Evolutionary conservation across 2,113 vertebrate species (phyloP), one percentile per base, ranked within the genome.

Genomic region (Gopherus evgoodei): DNA sequence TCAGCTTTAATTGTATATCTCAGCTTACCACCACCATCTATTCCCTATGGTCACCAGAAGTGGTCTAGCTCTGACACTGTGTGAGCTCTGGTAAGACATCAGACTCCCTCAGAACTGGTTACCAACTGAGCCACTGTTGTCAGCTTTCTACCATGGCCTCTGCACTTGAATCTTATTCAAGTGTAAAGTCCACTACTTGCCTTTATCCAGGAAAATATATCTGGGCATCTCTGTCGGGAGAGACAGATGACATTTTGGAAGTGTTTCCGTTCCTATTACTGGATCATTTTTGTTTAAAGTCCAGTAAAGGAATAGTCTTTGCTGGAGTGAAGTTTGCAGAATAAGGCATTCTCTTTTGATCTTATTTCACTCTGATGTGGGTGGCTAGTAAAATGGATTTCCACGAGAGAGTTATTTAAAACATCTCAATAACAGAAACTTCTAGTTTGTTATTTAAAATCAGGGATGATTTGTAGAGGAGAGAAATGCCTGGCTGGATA

Each of bases 141-240:
- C 85, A 86, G 84, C 53, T 86, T 78, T 21, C 87, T 90, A 31
- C 29, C 8, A 42, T 0, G 0, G 35, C 53, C 81, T 94, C 89
- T 88, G 83, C 44, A 42, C 24, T 88, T 0, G 0, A 87, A 78
- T 91, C 92, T 86, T 62, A 62, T 31, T 62, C 12, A 62, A 31
- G 57, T 56, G 81, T 92, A 72, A 86, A 2, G 6, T 82, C 56
- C 84, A 44, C 52, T 88, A 54, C 22, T 52, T 53, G 93, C 38
- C 38, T 35, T 88, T 88, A 88, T 81, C 81, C 81, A 88, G 78
- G 49, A 80, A 84, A 91, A 54, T 93, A 90, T 93, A 81, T 87
- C 84, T 89, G 82, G 24, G 59, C 91, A 87, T 56, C n/a, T 84
- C 83, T 96, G 50, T 2, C 57, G 88, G 79, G 57, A 88, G 78